Evolutionary conservation across 2,113 vertebrate species (phyloP).

Genomic region (Dolichotis patagonum): DNA sequence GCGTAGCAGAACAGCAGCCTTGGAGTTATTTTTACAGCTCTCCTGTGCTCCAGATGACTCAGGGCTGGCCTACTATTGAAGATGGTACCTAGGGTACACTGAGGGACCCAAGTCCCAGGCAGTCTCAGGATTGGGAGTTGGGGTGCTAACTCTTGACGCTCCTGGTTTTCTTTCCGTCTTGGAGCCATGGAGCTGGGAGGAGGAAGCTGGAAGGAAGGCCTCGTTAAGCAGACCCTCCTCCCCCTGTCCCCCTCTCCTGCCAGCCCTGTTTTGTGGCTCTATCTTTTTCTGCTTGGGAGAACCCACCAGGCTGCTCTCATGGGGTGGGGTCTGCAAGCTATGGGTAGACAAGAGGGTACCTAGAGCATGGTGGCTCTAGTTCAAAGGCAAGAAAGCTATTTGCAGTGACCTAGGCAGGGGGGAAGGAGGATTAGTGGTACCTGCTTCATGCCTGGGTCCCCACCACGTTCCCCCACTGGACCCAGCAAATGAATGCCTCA

Average conservation of each 20-base stretch:
- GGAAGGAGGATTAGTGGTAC: neutral
- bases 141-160: neutral
- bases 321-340: neutral
- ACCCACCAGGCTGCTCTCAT: neutral
- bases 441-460: neutral
- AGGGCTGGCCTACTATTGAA: slow-evolving; percentile 64
- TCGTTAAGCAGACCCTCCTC: neutral
- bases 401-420: no score
- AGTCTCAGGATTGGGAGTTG: neutral
- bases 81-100: neutral
- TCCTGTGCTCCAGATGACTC: slow-evolving; percentile 80
- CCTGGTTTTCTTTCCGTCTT: neutral
- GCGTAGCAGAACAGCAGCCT: slow-evolving; percentile 80
- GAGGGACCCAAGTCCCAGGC: slow-evolving; percentile 14
- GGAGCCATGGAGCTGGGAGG: neutral
- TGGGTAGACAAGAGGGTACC: neutral
- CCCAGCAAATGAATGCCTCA: neutral
- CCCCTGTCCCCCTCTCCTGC: neutral
- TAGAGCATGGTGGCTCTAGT: neutral
- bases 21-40: slow-evolving; percentile 85
- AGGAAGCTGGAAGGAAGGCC: neutral
- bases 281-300: neutral
- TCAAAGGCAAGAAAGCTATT: no score
- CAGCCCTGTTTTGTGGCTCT: neutral
- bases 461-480: neutral